Conservation (phyloP, 2,888 invertebrate species). For the Sarcophaga rosellei region DNA sequence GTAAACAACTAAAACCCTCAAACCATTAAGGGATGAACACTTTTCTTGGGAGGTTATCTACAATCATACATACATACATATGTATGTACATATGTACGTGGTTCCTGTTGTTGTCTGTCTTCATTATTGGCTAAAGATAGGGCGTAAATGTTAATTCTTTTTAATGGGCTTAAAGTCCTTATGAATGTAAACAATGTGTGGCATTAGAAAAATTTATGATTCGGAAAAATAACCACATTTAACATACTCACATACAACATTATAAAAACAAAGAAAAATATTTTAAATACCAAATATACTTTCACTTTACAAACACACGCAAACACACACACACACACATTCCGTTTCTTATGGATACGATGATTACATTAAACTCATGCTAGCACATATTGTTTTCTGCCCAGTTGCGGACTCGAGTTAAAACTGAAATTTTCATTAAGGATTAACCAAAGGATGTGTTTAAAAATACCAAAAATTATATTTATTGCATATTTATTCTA, state of each 20-base stretch:
- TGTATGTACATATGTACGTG: not conserved
- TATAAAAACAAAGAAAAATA: conserved; percentile 45
- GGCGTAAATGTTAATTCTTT: conserved; percentile 60
- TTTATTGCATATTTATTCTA: conserved; percentile 66
- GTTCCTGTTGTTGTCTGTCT: not conserved
- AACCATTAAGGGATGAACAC: conserved; percentile 20
- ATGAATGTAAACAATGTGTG: conserved; percentile 59
- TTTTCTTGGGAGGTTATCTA: not conserved
- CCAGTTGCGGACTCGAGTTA: conserved; percentile 30
- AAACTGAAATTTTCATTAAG: conserved; percentile 58
- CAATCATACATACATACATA: not conserved
- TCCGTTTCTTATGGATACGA: not conserved
- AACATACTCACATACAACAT: conserved; percentile 24
- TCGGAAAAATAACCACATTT: conserved; percentile 63
- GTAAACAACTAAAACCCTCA: not conserved
- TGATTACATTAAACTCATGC: conserved; percentile 4
- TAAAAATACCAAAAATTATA: conserved; percentile 56
- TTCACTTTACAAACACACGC: conserved; percentile 1
- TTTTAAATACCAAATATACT: conserved; percentile 53
- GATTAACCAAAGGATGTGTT: conserved; percentile 63
- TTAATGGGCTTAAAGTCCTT: conserved; percentile 62
- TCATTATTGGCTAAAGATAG: conserved; percentile 14
- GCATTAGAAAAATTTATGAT: conserved; percentile 66
- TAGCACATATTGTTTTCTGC: not conserved
- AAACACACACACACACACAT: not conserved